These are phyloP conservation scores for Poecilia picta DNA, from an alignment of 2,797 vertebrate genomes.

Conservation along the genomic window DNA sequence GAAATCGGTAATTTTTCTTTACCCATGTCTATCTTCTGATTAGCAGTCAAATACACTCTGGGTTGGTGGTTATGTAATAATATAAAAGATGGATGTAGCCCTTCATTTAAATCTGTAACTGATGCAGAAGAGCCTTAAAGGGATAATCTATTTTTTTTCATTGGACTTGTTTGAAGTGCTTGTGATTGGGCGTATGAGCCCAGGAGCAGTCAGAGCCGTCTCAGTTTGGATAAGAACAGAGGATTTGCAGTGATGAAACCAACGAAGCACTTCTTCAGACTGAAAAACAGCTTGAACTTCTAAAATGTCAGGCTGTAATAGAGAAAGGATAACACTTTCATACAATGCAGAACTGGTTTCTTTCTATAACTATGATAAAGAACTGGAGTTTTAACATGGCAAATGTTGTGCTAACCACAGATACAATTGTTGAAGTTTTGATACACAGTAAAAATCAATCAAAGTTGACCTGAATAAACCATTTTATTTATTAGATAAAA, in stretches of 20 bases:
- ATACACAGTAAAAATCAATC: not conserved
- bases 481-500: not conserved
- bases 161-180: constrained; percentile 1
- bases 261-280: not conserved
- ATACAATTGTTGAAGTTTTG: not conserved
- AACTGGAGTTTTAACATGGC: not conserved
- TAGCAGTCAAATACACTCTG: not conserved
- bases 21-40: not conserved
- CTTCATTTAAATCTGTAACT: not conserved
- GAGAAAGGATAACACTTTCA: not conserved
- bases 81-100: not conserved
- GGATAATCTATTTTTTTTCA: not conserved
- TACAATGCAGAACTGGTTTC: not conserved
- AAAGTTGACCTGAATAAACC: not conserved
- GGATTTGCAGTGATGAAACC: constrained; percentile 7
- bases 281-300: constrained; percentile 5
- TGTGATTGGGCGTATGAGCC: not conserved
- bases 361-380: not conserved
- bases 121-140: not conserved
- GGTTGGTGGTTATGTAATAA: not conserved
- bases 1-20: not conserved
- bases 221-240: constrained; percentile 7
- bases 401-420: not conserved
- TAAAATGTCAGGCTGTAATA: not conserved
- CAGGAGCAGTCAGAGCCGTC: not conserved